Conservation (phyloP, 2,113 vertebrate genomes). For the Galeopterus variegatus region DNA sequence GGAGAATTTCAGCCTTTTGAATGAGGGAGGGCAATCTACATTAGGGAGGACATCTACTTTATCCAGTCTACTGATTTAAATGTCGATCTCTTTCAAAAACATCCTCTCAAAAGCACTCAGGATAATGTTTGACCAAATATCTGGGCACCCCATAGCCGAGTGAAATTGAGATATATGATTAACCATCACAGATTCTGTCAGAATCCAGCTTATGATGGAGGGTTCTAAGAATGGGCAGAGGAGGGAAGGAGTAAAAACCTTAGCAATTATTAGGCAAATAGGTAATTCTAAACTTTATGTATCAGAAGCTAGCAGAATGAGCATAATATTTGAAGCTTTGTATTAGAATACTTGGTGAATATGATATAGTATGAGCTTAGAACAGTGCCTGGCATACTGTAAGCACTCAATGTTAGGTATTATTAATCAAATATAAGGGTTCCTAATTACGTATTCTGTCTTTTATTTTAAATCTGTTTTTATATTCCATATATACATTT, state of each 20-base stretch:
- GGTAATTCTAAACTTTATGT: not conserved
- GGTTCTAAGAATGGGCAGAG: fast-evolving
- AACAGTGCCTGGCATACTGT: not conserved
- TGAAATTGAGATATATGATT: not conserved
- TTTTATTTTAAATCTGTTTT: not conserved
- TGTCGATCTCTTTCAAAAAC: not conserved
- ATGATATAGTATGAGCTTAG: not conserved
- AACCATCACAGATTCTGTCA: not conserved
- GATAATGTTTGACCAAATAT: not conserved
- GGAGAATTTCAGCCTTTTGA: not conserved
- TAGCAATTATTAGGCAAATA: not conserved
- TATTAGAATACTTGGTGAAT: not conserved
- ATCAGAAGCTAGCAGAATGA: not conserved
- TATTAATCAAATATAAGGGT: not conserved
- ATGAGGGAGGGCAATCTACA: not conserved
- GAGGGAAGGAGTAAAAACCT: not conserved
- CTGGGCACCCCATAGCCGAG: not conserved
- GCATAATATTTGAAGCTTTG: not conserved
- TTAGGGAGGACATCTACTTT: not conserved
- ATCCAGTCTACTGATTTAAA: not conserved
- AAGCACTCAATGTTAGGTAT: not conserved
- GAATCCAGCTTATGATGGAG: not conserved
- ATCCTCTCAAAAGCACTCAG: not conserved
- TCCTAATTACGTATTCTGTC: not conserved
- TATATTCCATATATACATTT: not conserved